phyloP scores from a whole-genome alignment of 2,113 vertebrate genomes.

The pig (Sus scrofa) region T2T-Sscrofa CM000824.6:50914501-50915000 shows the following conservation, averaged over 20 bases:
- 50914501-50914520: background rate
- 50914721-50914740: too few species aligned
- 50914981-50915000: background rate
- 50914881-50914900: background rate
- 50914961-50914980: background rate
- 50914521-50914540: background rate
- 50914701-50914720: background rate
- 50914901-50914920: rapidly evolving
- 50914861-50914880: background rate
- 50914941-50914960: background rate
- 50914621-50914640: background rate
- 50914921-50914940: background rate
- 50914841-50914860: background rate
- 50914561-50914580: background rate
- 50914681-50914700: background rate
- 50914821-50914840: background rate
- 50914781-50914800: background rate
- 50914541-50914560: background rate
- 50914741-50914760: too few species aligned
- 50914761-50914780: background rate
- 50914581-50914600: background rate
- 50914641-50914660: background rate
- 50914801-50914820: background rate
- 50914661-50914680: background rate
- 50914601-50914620: background rate